Evolutionary conservation across 2,888 invertebrate genomes (phyloP).

Genomic region (Trileptium ribeirensis): DNA sequence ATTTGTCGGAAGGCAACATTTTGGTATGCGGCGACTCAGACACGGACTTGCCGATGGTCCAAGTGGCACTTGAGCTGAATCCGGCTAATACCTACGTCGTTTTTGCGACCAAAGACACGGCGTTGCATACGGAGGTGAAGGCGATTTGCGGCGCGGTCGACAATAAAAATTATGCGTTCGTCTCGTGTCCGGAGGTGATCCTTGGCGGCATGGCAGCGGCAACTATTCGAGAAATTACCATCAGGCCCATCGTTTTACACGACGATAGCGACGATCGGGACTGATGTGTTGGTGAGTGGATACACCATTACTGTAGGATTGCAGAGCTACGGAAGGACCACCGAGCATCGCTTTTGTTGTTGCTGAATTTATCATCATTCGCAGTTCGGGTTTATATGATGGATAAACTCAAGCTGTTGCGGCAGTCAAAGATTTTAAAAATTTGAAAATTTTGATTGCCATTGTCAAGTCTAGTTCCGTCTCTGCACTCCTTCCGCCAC

Average conservation of each 20-base stretch:
- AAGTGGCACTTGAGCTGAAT: constrained; percentile 41
- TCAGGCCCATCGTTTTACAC: constrained; percentile 31
- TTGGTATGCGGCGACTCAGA: constrained; percentile 48
- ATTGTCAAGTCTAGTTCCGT: too few species aligned
- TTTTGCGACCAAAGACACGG: constrained; percentile 42
- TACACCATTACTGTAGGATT: too few species aligned
- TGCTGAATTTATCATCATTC: too few species aligned
- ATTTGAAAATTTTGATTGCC: too few species aligned
- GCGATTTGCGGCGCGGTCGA: constrained; percentile 41
- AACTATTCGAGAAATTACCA: constrained; percentile 47
- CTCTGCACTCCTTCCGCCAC: too few species aligned
- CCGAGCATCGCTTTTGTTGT: too few species aligned
- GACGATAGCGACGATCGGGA: too few species aligned
- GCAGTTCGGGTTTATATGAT: too few species aligned
- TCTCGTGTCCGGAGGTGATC: constrained; percentile 48
- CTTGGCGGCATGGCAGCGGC: constrained; percentile 51
- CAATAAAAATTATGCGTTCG: constrained; percentile 47
- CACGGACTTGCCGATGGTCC: constrained; percentile 49
- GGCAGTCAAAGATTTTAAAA: too few species aligned
- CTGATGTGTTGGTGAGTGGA: too few species aligned
- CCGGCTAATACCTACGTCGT: constrained; percentile 45
- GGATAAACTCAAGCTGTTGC: too few species aligned
- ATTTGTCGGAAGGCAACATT: constrained; percentile 46
- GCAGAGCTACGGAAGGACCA: too few species aligned
- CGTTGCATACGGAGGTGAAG: constrained; percentile 32